Evolutionary conservation across 2,797 vertebrate genomes (phyloP).

Genomic region (Thunnus albacares): DNA sequence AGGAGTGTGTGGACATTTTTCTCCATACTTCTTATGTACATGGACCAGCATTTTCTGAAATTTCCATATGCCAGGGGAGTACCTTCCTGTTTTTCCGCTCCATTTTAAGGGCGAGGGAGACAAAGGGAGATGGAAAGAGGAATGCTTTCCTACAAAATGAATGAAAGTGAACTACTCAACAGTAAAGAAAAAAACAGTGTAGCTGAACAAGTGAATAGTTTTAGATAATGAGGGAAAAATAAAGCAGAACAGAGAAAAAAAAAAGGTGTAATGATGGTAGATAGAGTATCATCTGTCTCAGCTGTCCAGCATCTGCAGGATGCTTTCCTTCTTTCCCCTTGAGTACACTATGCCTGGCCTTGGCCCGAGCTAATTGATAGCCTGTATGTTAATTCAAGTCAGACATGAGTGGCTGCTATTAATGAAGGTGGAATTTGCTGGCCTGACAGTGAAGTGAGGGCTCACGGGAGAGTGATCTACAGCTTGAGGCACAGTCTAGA

Average conservation of each 20-base stretch:
- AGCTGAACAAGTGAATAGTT: constrained; percentile 25
- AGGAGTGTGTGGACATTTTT: constrained; percentile 13
- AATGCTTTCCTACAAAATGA: constrained; percentile 32
- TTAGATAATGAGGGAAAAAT: constrained; percentile 34
- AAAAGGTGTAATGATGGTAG: constrained; percentile 18
- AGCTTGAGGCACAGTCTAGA: constrained; percentile 62
- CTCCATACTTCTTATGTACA: not conserved
- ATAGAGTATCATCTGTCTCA: constrained; percentile 36
- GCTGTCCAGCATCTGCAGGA: constrained; percentile 57
- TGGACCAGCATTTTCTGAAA: not conserved
- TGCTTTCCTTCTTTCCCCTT: constrained; percentile 54
- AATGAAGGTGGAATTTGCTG: constrained; percentile 80
- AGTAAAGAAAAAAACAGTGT: not conserved
- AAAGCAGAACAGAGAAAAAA: constrained; percentile 19
- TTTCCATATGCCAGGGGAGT: not conserved
- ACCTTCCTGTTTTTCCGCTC: constrained; percentile 6
- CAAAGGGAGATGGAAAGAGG: constrained; percentile 4
- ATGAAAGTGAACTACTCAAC: constrained; percentile 31
- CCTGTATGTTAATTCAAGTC: constrained; percentile 81
- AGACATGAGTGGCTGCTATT: constrained; percentile 84
- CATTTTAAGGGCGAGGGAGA: not conserved
- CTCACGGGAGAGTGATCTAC: constrained; percentile 73
- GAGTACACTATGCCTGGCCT: constrained; percentile 65
- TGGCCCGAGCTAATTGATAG: constrained; percentile 82
- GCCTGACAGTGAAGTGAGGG: constrained; percentile 78